Conservation (phyloP, 2,113 vertebrate species). For the Ancistrus triradiatus region DNA sequence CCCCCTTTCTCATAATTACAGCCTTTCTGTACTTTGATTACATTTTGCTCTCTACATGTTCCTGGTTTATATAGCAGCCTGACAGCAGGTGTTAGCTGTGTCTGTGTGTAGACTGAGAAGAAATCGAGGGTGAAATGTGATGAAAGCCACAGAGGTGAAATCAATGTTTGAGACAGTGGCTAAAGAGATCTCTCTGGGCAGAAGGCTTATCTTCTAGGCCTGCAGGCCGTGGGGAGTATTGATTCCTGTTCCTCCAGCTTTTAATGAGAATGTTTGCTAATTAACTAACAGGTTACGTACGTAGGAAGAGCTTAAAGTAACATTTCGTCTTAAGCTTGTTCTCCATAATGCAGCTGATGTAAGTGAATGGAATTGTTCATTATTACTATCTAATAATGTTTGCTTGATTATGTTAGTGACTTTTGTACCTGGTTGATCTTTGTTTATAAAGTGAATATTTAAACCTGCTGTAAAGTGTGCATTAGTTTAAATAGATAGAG, state of each 20-base stretch:
- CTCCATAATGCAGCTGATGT: constrained; percentile 1
- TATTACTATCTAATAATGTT: neutral
- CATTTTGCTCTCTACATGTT: neutral
- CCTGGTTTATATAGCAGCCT: constrained; percentile 9
- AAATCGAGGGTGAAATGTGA: constrained; percentile 38
- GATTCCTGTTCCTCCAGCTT: constrained; percentile 20
- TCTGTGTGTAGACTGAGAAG: constrained; percentile 24
- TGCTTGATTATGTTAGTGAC: too few relatives aligned
- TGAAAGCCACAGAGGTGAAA: constrained; percentile 36
- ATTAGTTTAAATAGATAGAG: too few relatives aligned
- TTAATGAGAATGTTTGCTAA: constrained; percentile 40
- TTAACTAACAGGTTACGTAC: constrained; percentile 18
- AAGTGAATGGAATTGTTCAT: too few relatives aligned
- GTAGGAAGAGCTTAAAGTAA: neutral
- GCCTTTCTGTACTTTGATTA: neutral
- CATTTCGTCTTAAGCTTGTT: constrained; percentile 10
- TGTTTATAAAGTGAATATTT: too few relatives aligned
- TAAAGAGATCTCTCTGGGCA: constrained; percentile 35
- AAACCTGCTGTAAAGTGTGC: too few relatives aligned
- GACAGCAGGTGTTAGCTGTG: constrained; percentile 13
- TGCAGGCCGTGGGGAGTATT: constrained; percentile 17
- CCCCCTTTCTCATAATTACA: neutral
- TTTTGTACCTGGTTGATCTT: too few relatives aligned
- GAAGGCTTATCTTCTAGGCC: constrained; percentile 21
- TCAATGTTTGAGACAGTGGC: constrained; percentile 33